Conservation (phyloP, 1,140 invertebrate genomes). For the Cyphomyrmex costatus region DNA sequence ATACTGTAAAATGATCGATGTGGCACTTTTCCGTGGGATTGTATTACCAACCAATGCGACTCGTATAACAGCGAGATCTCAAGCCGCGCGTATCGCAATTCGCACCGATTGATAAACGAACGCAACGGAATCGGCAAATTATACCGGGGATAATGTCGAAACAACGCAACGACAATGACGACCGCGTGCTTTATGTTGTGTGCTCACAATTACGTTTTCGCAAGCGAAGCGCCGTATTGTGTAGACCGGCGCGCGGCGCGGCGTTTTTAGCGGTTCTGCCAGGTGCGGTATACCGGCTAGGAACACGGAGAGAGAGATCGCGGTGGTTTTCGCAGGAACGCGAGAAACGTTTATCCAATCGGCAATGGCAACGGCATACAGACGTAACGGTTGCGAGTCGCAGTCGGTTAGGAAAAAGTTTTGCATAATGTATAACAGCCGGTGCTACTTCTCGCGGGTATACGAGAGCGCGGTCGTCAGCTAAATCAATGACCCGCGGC, state of each 20-base stretch:
- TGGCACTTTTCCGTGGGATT: neutral
- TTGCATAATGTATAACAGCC: constrained; percentile 73
- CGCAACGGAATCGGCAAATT: neutral
- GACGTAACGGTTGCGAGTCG: constrained; percentile 12
- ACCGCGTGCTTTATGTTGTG: neutral
- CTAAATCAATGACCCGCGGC: constrained; percentile 74
- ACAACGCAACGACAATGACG: neutral
- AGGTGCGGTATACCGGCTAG: neutral
- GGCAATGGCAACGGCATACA: constrained; percentile 18
- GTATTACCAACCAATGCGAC: neutral
- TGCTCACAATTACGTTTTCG: constrained; percentile 48
- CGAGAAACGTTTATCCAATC: constrained; percentile 39
- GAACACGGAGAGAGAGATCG: constrained; percentile 21
- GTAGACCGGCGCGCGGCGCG: neutral
- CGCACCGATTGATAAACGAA: neutral
- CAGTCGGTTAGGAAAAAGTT: constrained; percentile 60
- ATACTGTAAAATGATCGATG: constrained; percentile 42
- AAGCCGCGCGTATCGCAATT: neutral
- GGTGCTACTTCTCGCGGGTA: constrained; percentile 50
- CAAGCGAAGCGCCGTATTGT: constrained; percentile 41
- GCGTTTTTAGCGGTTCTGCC: constrained; percentile 8
- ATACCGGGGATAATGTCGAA: constrained; percentile 11
- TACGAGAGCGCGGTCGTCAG: constrained; percentile 58
- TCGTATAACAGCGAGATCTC: neutral
- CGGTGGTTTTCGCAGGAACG: constrained; percentile 16